Percentiles rank a stretch among this genome's conserved stretches.
phyloP scores from a whole-genome alignment of 2,888 invertebrate species.

The Yponomeuta evonymella region DNA sequence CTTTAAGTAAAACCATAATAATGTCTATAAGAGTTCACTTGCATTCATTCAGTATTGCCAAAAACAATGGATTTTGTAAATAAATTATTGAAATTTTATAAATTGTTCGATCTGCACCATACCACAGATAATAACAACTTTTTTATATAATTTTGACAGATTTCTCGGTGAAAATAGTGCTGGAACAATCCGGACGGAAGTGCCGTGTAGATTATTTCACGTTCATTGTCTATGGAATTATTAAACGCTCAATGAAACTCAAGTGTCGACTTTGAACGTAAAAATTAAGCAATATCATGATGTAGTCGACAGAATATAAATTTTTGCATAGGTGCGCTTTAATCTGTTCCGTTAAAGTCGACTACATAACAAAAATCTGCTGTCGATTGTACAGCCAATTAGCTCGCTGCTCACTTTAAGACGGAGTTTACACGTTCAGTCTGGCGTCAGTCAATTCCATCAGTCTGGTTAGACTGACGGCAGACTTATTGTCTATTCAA shows the following conservation, averaged over 20 bases:
- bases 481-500: too few relatives aligned
- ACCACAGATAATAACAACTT: neutral
- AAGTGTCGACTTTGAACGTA: neutral
- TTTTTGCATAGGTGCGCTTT: too few relatives aligned
- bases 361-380: too few relatives aligned
- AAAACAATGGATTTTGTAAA: too few relatives aligned
- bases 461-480: too few relatives aligned
- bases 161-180: neutral
- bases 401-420: too few relatives aligned
- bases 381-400: too few relatives aligned
- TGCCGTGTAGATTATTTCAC: neutral
- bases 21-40: neutral
- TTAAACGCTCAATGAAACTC: neutral
- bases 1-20: conserved; percentile 89
- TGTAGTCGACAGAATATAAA: too few relatives aligned
- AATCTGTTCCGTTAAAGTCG: too few relatives aligned
- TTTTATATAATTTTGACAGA: neutral
- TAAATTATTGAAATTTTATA: neutral
- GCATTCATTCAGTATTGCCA: neutral
- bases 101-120: neutral
- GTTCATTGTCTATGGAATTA: neutral
- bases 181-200: neutral
- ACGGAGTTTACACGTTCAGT: too few relatives aligned
- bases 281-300: too few relatives aligned
- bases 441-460: too few relatives aligned